Conservation (phyloP, 2,888 invertebrate species). For the Craniophora ligustri region DNA sequence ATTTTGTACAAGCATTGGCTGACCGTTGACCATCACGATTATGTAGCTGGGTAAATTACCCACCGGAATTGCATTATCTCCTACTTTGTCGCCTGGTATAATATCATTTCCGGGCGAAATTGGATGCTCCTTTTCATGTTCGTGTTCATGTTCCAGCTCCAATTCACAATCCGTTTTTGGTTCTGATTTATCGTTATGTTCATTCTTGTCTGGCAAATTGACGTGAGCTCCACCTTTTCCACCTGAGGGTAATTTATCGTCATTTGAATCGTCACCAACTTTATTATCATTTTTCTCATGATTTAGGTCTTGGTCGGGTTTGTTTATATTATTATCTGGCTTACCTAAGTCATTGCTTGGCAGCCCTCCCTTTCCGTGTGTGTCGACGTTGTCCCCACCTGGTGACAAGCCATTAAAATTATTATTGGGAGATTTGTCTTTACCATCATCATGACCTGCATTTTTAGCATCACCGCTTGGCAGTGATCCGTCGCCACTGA, state of each 20-base stretch:
- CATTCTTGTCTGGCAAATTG: conserved; percentile 5
- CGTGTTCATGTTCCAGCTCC: no score
- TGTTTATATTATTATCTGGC: conserved; percentile 15
- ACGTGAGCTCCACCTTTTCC: conserved; percentile 1
- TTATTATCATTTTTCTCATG: conserved; percentile 7
- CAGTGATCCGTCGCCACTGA: background rate
- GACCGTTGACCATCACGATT: conserved; percentile 38
- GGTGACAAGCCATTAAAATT: conserved; percentile 29
- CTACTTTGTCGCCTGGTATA: background rate
- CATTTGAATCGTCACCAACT: conserved; percentile 2
- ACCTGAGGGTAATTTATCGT: conserved; percentile 23
- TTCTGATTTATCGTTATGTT: background rate
- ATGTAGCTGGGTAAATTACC: conserved; percentile 25
- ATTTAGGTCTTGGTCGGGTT: conserved; percentile 2
- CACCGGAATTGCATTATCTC: no score
- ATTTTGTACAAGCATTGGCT: conserved; percentile 34
- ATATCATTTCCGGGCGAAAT: background rate
- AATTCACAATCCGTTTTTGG: background rate
- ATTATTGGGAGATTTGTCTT: conserved; percentile 1
- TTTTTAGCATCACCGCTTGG: conserved; percentile 2
- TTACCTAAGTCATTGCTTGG: conserved; percentile 26
- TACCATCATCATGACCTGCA: conserved; percentile 10
- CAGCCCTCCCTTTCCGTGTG: conserved; percentile 6
- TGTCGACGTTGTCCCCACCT: conserved; percentile 19
- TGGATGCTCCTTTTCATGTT: background rate